A percentile compares a stretch with the other conserved stretches of the same genome.
phyloP scores from a whole-genome alignment of 37 sponge, comb jelly and placozoan species.

The Crambe crambe region DNA sequence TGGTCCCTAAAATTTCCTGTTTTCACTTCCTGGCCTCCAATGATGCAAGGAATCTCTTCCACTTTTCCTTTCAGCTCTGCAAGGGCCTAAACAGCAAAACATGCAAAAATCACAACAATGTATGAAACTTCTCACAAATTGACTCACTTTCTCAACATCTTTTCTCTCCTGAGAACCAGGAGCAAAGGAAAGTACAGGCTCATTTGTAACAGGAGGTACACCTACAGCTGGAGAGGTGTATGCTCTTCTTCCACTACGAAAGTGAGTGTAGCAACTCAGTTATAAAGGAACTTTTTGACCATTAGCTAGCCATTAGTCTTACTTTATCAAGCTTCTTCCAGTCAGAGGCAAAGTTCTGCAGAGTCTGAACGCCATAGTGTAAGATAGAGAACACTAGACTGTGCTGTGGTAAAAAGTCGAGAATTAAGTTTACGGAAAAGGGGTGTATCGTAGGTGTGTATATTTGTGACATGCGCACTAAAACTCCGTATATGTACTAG shows the following conservation, averaged over 20 bases:
- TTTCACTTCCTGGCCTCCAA: conserved; percentile 85
- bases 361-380: not conserved
- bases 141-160: conserved; percentile 50
- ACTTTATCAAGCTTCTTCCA: not conserved
- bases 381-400: too few species aligned
- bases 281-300: too few species aligned
- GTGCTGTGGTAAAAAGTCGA: not conserved
- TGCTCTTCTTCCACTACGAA: not conserved
- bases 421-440: not conserved
- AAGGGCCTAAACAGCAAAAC: conserved; percentile 51
- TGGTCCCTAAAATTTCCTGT: conserved; percentile 77
- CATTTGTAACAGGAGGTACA: conserved; percentile 68
- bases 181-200: conserved; percentile 69
- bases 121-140: not conserved
- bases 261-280: not conserved
- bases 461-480: not conserved
- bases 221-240: conserved; percentile 38
- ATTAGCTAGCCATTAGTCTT: not conserved
- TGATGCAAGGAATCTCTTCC: conserved; percentile 86
- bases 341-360: not conserved
- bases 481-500: not conserved
- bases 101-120: not conserved
- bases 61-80: conserved; percentile 45
- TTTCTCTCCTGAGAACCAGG: conserved; percentile 79
- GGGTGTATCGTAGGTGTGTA: not conserved